Percentiles rank a stretch among this genome's conserved stretches.
Evolutionary conservation across 64 coral and sea anemone species (phyloP).

Genomic region (Platygyra sinensis): DNA sequence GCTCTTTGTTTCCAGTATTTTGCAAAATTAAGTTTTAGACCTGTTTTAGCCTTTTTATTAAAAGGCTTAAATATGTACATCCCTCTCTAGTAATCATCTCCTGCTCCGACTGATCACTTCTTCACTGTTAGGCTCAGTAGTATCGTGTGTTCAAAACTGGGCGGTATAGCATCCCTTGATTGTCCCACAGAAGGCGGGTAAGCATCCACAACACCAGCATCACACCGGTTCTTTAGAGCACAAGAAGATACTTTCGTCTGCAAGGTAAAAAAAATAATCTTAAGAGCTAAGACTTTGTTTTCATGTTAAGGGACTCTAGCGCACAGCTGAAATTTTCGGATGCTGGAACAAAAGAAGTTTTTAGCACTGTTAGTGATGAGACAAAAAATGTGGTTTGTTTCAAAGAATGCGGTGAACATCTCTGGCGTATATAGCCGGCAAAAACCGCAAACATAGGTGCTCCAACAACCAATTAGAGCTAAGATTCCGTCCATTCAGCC

Average conservation of each 20-base stretch:
- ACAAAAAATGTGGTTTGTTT: no score
- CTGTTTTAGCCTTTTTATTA: not conserved
- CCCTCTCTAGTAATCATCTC: constrained; percentile 69
- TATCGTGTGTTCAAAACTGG: constrained; percentile 96
- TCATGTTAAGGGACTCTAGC: no score
- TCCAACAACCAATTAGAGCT: no score
- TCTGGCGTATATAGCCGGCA: no score
- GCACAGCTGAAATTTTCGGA: no score
- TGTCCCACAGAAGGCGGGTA: constrained; percentile 84
- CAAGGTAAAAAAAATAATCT: constrained; percentile 28
- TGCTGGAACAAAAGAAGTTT: no score
- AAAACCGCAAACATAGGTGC: no score
- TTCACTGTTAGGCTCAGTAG: constrained; percentile 75
- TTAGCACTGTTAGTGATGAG: no score
- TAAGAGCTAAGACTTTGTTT: not conserved
- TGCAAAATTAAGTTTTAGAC: not conserved
- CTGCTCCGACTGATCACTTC: constrained; percentile 91
- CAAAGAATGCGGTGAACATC: no score
- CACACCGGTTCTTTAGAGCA: constrained; percentile 79
- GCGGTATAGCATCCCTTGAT: constrained; percentile 89
- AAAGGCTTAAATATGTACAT: not conserved
- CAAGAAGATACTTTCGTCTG: constrained; percentile 97
- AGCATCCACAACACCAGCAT: constrained; percentile 82
- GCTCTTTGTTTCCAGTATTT: no score
- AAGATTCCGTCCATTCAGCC: no score